Evolutionary conservation across 2,888 invertebrate species (phyloP), one percentile per base, ranked within the genome.

Genomic region (Parasteatoda lunata): DNA sequence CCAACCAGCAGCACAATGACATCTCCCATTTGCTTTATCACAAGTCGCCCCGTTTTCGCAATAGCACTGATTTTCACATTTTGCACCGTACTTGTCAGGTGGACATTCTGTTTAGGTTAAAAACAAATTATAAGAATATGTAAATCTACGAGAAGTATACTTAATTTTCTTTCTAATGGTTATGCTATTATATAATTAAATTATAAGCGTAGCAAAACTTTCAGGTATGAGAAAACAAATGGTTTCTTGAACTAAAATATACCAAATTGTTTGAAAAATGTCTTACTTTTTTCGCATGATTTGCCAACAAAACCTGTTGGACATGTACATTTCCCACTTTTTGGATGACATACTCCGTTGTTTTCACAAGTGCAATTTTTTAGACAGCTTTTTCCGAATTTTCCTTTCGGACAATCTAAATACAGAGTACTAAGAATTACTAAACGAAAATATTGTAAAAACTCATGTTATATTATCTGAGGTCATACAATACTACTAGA

Each of bases 1-100:
- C 90, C 91, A 93, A 5, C 93, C 93, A 9, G 92, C 91, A 54
- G 91, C 91, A 89, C 93, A 93, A 52, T 91, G 90, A 89, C 93
- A 93, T 78, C 91, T 90, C 9, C 89, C 89, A 45, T 78, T 83
- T 4, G 76, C 70, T 52, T 66, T 59, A 70, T 89, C 80, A 73
- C 89, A 89, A 0, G 79, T 72, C 0, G 89, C 89, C 30, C 87
- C 89, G 73, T 89, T 89, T 66, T 88, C 65, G 48, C 89, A 89
- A 13, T 79, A 30, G 52, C 89, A 89, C 48, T 72, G 69, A 49
- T 72, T 73, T 30, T 86, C 76, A 70, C 89, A 89, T 6, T 89
- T 84, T 5, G 71, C 49, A 54, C 89, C 89, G 59, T 88, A 89
- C 11, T 82, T 83, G n/a, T 87, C 88, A 54, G 77, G 59, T 3